Evolutionary conservation across 2,797 vertebrate genomes (phyloP), one percentile per base, ranked within the genome.

Genomic region (Emys orbicularis): DNA sequence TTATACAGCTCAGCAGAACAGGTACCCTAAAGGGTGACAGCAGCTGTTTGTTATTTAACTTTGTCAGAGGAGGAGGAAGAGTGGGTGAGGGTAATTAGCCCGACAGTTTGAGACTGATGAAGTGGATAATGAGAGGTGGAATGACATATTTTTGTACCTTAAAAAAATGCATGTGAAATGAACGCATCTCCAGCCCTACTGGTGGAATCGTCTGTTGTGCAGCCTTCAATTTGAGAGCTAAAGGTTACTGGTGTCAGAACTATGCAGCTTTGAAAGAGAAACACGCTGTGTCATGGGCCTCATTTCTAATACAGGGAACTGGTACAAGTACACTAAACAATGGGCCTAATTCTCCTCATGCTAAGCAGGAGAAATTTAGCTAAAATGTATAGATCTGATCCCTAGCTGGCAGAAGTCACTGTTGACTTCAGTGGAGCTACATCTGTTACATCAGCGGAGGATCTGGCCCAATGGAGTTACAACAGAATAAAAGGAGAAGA

Each of bases 91-190:
- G 86, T 94, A 98, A 94, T 96, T 93, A 97, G 93, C 94, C 54
- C 1, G 85, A 91, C 90, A 82, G 97, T 93, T 95, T 93, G 95
- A 98, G 95, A 96, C 93, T 97, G 97, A 98, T 98, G 97, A 96
- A 97, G 97, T 80, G 95, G 97, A 72, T 98, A 96, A 98, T 47
- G 94, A 97, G 96, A 97, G 96, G 93, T 31, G 54, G 91, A 54
- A 3, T 84, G 93, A 90, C 74, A 84, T 90, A 91, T 87, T 97
- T 97, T 87, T 94, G 92, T 83, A 59, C 72, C 93, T 92, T 92
- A 21, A 34, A 76, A 83, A 88, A 82, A 56, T 76, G 92, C 1
- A 5, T 61, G 74, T 2, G 84, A 50, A 86, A 79, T 0, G 16
- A 74, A 77, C 50, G 0, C 27, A 65, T 61, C 88, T 84, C 34